These are phyloP conservation scores for Ypsolopha sequella DNA, from an alignment of 2,888 invertebrate genomes.

Conservation along the genomic window DNA sequence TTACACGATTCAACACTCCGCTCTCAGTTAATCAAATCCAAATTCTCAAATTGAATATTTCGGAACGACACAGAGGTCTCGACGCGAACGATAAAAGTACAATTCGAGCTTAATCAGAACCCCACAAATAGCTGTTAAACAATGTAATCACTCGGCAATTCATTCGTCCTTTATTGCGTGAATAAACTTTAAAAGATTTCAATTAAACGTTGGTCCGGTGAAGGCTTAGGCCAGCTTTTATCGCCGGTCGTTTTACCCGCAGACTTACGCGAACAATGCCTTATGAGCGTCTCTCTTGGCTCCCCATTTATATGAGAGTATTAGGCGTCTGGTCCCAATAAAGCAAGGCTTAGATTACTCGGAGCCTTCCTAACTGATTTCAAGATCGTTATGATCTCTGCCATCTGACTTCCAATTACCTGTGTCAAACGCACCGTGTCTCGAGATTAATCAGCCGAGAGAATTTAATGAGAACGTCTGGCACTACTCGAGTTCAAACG, in stretches of 20 bases:
- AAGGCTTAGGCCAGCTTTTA: conserved; percentile 29
- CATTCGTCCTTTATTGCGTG: conserved; percentile 41
- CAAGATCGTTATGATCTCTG: background rate
- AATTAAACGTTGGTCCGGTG: conserved; percentile 37
- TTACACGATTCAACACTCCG: background rate
- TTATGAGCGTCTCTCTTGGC: conserved; percentile 16
- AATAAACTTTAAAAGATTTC: conserved; percentile 67
- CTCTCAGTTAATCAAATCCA: no score
- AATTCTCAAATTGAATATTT: no score
- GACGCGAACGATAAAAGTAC: background rate
- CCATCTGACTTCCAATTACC: conserved; percentile 2
- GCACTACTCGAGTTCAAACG: background rate
- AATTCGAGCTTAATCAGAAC: background rate
- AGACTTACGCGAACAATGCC: conserved; percentile 47
- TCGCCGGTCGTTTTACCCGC: conserved; percentile 16
- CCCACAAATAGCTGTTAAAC: conserved; percentile 3
- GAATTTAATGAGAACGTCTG: conserved; percentile 4
- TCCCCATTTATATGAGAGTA: conserved; percentile 40
- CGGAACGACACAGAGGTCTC: background rate
- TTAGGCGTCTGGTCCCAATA: conserved; percentile 33
- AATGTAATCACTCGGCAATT: conserved; percentile 9
- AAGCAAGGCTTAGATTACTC: conserved; percentile 15
- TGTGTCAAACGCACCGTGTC: conserved; percentile 3
- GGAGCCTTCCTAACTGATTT: background rate
- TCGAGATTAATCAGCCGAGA: conserved; percentile 1